Percentiles rank a stretch among this genome's conserved stretches.
These are phyloP conservation scores for Aix galericulata DNA, from an alignment of 2,113 vertebrate species.

Conservation along the genomic window DNA sequence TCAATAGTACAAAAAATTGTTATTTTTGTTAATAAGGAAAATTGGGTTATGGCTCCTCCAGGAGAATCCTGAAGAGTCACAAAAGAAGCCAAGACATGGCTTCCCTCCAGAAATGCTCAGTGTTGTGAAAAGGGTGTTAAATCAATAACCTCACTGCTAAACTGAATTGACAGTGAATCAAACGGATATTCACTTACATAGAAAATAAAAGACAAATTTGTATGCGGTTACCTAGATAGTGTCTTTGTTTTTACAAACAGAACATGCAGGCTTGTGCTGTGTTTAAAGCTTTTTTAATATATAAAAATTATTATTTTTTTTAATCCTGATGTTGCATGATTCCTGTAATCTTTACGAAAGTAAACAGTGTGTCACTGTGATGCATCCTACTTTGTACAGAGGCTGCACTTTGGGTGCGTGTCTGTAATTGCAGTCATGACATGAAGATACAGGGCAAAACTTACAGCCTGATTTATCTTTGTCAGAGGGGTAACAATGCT, in stretches of 20 bases:
- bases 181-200: background rate
- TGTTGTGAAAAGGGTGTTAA: background rate
- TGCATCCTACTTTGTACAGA: conserved; percentile 5
- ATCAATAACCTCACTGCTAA: background rate
- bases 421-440: conserved; percentile 36
- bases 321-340: background rate
- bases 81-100: background rate
- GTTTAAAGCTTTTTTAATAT: background rate
- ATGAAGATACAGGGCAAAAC: conserved; percentile 32
- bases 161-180: background rate
- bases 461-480: conserved; percentile 66
- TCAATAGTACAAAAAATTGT: conserved; percentile 23
- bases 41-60: background rate
- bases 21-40: conserved; percentile 26
- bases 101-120: background rate
- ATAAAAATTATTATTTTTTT: background rate
- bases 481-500: conserved; percentile 53
- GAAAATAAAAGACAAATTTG: background rate
- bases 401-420: background rate
- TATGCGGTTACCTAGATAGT: background rate
- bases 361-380: conserved; percentile 26
- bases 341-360: background rate
- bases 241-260: background rate
- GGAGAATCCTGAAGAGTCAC: background rate
- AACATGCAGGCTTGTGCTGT: background rate